Percentiles rank a stretch among this genome's conserved stretches.
phyloP scores from a whole-genome alignment of 2,113 vertebrate genomes.

The Raja brachyura region DNA sequence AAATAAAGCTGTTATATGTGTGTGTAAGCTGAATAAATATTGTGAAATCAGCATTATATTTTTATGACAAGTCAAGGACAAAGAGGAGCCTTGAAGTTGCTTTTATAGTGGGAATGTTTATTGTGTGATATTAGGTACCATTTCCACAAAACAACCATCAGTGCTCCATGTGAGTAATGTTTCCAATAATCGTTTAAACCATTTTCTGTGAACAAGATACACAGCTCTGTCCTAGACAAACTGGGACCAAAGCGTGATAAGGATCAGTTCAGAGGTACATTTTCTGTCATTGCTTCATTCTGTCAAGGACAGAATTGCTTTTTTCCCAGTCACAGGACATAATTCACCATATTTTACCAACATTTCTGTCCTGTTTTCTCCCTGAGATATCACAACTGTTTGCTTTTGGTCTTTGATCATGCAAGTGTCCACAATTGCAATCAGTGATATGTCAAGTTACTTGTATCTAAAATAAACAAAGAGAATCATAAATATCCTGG shows the following conservation, averaged over 20 bases:
- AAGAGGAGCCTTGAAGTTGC: not conserved
- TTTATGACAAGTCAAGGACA: not conserved
- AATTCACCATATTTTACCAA: constrained; percentile 22
- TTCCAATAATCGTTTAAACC: not conserved
- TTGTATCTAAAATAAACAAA: constrained; percentile 16
- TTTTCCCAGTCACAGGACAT: constrained; percentile 23
- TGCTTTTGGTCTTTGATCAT: constrained; percentile 28
- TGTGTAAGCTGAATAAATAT: not conserved
- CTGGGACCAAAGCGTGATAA: constrained; percentile 32
- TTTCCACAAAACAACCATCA: not conserved
- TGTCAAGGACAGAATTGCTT: constrained; percentile 12
- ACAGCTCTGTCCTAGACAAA: constrained; percentile 30
- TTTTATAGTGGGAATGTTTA: not conserved
- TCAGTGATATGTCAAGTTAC: not conserved
- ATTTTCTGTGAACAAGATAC: constrained; percentile 23
- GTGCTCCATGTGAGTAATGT: no score
- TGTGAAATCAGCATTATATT: not conserved
- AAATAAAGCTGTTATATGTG: not conserved
- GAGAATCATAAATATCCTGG: constrained; percentile 11
- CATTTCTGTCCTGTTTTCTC: not conserved
- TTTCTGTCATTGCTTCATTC: constrained; percentile 30
- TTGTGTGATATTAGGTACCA: not conserved
- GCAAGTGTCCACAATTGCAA: not conserved
- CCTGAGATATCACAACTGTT: constrained; percentile 34
- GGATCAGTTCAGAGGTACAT: constrained; percentile 19